Evolutionary conservation across 92 coral and sea anemone genomes (phyloP).

Genomic region (Epizoanthus fatuus): DNA sequence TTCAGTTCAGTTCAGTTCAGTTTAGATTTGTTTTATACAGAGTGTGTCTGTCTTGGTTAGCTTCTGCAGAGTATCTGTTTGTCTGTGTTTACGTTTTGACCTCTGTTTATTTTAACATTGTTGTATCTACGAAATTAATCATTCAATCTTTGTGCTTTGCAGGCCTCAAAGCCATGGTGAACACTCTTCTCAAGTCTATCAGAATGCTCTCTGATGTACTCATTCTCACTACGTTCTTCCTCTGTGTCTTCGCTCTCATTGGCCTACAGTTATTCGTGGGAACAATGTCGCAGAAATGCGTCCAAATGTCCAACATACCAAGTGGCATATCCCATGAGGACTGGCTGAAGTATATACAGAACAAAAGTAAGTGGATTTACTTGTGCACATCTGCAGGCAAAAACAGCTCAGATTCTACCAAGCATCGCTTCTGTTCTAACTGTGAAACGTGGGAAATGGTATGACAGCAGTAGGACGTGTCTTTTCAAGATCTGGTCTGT

Average conservation of each 20-base stretch:
- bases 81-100: no score
- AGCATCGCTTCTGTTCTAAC: no score
- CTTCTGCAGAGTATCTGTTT: no score
- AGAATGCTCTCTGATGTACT: slow-evolving; percentile 99
- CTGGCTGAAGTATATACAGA: slow-evolving; percentile 33
- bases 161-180: slow-evolving; percentile 99
- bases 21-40: no score
- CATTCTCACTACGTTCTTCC: slow-evolving; percentile 94
- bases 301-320: slow-evolving; percentile 66
- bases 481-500: no score
- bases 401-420: not conserved
- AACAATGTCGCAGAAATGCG: slow-evolving; percentile 89
- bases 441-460: no score
- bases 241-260: slow-evolving; percentile 98
- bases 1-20: no score
- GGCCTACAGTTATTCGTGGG: slow-evolving; percentile 98
- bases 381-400: no score
- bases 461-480: no score
- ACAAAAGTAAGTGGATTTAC: slow-evolving; percentile 63
- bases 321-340: slow-evolving; percentile 10
- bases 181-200: slow-evolving; percentile 97
- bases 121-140: not conserved
- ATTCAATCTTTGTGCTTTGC: slow-evolving; percentile 28
- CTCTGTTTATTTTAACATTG: no score
- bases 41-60: no score